Evolutionary conservation across 2,113 vertebrate genomes (phyloP).

Genomic region (Petrocephalus microphthalmus): DNA sequence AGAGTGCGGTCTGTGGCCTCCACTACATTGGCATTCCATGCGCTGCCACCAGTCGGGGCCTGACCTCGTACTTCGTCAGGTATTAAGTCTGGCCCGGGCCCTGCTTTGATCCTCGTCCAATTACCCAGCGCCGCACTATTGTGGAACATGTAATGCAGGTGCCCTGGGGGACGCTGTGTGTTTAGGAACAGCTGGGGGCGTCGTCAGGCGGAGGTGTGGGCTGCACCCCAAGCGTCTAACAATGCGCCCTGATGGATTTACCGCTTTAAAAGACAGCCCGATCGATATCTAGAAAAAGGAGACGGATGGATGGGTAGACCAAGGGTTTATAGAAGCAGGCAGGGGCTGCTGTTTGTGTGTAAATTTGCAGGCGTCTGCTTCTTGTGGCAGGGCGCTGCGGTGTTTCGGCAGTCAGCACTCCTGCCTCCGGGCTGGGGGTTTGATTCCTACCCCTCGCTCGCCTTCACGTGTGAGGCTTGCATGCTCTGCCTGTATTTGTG

Average conservation of each 20-base stretch:
- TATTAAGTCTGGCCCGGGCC: slow-evolving; percentile 52
- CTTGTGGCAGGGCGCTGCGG: neutral
- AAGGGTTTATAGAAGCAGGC: neutral
- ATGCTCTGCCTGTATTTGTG: neutral
- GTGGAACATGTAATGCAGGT: slow-evolving; percentile 34
- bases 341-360: neutral
- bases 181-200: slow-evolving; percentile 31
- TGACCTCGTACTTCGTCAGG: slow-evolving; percentile 35
- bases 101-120: slow-evolving; percentile 55
- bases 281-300: neutral
- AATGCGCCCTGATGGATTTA: slow-evolving; percentile 4
- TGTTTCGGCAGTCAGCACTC: neutral
- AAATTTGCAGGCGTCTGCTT: neutral
- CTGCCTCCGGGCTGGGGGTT: neutral
- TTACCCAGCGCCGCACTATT: slow-evolving; percentile 48
- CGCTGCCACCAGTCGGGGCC: slow-evolving; percentile 30
- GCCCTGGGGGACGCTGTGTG: slow-evolving; percentile 36
- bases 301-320: neutral
- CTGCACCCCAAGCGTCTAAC: slow-evolving; percentile 15
- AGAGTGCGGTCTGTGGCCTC: neutral
- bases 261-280: slow-evolving; percentile 17
- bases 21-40: slow-evolving; percentile 27
- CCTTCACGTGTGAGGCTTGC: neutral
- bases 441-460: neutral
- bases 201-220: slow-evolving; percentile 29